Conservation (phyloP, 2,888 invertebrate species). For the Apodemia duryi region DNA sequence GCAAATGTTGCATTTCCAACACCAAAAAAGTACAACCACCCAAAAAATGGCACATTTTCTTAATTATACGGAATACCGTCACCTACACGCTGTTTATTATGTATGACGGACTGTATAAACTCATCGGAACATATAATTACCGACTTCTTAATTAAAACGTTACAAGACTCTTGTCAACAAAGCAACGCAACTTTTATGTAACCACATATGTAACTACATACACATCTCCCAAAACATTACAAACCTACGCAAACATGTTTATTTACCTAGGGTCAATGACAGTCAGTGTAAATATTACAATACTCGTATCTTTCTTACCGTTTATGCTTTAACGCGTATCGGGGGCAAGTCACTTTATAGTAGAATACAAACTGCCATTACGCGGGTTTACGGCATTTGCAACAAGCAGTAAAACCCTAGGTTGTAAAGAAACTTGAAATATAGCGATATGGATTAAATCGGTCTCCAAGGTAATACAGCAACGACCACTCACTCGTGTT, state of each 20-base stretch:
- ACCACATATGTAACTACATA: background rate
- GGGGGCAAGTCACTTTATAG: conserved; percentile 22
- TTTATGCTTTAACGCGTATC: conserved; percentile 32
- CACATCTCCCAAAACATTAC: background rate
- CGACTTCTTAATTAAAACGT: no score
- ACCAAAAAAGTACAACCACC: no score
- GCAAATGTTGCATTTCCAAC: no score
- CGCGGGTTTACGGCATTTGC: background rate
- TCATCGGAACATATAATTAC: no score
- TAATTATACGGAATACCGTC: no score
- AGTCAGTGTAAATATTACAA: conserved; percentile 1
- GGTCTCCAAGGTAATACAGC: no score
- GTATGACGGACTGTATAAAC: no score
- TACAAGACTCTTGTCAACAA: no score
- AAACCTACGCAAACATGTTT: conserved; percentile 2
- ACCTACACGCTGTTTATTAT: no score
- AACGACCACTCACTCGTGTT: no score
- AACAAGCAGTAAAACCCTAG: background rate
- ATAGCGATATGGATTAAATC: background rate
- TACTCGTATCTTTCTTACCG: conserved; percentile 28
- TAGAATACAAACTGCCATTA: background rate
- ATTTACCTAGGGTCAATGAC: conserved; percentile 4
- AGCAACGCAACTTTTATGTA: background rate
- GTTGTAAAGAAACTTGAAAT: background rate
- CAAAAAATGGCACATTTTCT: no score